Evolutionary conservation across 1,140 invertebrate species (phyloP).

Genomic region (Paralvinella palmiformis): DNA sequence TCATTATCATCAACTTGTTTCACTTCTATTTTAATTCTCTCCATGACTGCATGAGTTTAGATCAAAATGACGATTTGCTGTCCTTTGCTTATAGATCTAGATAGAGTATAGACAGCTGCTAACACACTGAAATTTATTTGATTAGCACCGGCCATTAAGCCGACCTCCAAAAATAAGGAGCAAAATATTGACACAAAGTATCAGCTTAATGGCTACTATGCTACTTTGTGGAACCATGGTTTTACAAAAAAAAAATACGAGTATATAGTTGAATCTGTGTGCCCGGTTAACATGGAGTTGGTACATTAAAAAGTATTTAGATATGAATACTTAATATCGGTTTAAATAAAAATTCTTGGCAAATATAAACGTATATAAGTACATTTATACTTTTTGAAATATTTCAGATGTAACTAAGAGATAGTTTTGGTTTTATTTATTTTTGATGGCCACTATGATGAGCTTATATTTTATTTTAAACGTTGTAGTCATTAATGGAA

Average conservation of each 20-base stretch:
- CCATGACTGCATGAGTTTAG: no score
- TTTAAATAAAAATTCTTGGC: constrained; percentile 9
- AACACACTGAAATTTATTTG: no score
- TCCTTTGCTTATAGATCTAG: no score
- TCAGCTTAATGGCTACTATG: no score
- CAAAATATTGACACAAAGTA: no score
- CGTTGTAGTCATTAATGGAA: constrained; percentile 31
- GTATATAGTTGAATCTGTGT: background rate
- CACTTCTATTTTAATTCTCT: no score
- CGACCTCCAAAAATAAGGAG: no score
- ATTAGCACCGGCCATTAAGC: no score
- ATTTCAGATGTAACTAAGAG: background rate
- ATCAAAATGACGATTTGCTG: no score
- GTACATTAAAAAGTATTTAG: background rate
- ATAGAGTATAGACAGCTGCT: no score
- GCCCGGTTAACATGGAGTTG: background rate
- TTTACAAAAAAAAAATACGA: background rate
- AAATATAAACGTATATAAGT: no score
- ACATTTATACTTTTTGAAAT: background rate
- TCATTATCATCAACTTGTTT: no score
- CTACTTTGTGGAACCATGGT: background rate
- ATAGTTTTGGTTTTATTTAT: background rate
- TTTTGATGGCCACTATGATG: background rate
- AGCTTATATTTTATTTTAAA: background rate
- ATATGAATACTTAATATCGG: background rate